Evolutionary conservation across 2,113 vertebrate species (phyloP).

Genomic region (Hippocampus comes): DNA sequence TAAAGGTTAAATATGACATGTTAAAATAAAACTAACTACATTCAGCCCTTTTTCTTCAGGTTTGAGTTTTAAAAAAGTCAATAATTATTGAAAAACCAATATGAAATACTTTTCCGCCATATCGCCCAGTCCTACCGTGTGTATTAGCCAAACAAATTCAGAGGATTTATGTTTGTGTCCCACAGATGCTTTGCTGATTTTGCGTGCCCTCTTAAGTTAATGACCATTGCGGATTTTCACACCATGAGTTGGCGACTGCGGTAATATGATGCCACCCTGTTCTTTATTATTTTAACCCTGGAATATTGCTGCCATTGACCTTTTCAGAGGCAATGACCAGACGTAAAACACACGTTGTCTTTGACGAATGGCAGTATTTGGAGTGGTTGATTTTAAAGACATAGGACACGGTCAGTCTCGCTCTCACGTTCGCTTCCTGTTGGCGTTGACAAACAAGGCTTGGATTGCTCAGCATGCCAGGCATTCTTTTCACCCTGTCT

Average conservation of each 20-base stretch:
- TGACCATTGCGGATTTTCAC: slow-evolving; percentile 20
- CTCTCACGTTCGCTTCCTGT: slow-evolving; percentile 76
- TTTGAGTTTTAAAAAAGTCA: too few species aligned
- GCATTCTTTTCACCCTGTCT: slow-evolving; percentile 72
- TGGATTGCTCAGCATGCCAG: slow-evolving; percentile 74
- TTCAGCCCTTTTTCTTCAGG: too few species aligned
- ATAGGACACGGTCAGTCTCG: slow-evolving; percentile 65
- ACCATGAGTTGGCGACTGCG: neutral
- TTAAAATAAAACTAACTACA: too few species aligned
- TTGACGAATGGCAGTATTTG: slow-evolving; percentile 60
- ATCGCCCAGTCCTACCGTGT: neutral
- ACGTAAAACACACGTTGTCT: slow-evolving; percentile 37
- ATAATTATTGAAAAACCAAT: too few species aligned
- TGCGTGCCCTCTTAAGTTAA: slow-evolving; percentile 16
- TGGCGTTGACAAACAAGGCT: slow-evolving; percentile 75
- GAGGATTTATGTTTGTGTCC: slow-evolving; percentile 8
- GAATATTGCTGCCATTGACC: slow-evolving; percentile 52
- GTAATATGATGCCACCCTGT: slow-evolving; percentile 36
- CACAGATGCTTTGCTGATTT: slow-evolving; percentile 17
- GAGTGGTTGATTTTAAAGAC: slow-evolving; percentile 64
- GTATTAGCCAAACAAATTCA: neutral
- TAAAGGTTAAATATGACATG: too few species aligned
- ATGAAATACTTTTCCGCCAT: too few species aligned
- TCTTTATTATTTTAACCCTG: slow-evolving; percentile 53
- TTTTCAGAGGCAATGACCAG: slow-evolving; percentile 51